Percentiles rank a stretch among this genome's conserved stretches.
Evolutionary conservation across 2,797 vertebrate species (phyloP).

Genomic region (Arctocebus calabarensis): DNA sequence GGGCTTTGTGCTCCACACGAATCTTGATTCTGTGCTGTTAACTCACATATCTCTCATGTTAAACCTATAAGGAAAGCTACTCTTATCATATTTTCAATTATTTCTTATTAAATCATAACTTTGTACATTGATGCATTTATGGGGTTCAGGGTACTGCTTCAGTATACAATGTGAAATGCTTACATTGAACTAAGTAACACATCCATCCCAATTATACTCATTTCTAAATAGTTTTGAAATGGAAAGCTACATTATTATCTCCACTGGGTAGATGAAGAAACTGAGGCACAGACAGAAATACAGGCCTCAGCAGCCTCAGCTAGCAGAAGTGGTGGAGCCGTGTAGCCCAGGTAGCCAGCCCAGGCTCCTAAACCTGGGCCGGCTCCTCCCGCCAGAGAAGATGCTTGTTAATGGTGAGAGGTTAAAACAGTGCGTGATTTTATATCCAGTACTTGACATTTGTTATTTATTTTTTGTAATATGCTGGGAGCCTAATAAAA

Average conservation of each 20-base stretch:
- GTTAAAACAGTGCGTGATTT: background rate
- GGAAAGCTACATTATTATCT: background rate
- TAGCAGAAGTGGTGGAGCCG: background rate
- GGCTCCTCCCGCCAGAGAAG: too few relatives aligned
- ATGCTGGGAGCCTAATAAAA: background rate
- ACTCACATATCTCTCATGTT: background rate
- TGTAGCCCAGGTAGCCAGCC: background rate
- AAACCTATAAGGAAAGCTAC: background rate
- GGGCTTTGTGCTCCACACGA: background rate
- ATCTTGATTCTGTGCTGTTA: background rate
- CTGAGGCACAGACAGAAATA: background rate
- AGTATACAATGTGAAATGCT: too few relatives aligned
- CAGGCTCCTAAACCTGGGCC: background rate
- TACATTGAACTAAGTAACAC: too few relatives aligned
- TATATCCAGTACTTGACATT: conserved; percentile 9
- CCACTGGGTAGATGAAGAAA: background rate
- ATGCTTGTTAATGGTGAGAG: background rate
- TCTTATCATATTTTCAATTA: background rate
- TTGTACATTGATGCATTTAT: too few relatives aligned
- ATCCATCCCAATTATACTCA: too few relatives aligned
- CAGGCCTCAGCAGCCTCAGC: background rate
- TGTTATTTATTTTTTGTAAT: conserved; percentile 10
- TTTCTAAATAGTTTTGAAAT: too few relatives aligned
- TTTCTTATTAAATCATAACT: too few relatives aligned
- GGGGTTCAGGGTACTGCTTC: too few relatives aligned